Base-by-base conservation (phyloP, 37 sponge, comb jelly and placozoan species). In the Bolinopsis microptera region DNA sequence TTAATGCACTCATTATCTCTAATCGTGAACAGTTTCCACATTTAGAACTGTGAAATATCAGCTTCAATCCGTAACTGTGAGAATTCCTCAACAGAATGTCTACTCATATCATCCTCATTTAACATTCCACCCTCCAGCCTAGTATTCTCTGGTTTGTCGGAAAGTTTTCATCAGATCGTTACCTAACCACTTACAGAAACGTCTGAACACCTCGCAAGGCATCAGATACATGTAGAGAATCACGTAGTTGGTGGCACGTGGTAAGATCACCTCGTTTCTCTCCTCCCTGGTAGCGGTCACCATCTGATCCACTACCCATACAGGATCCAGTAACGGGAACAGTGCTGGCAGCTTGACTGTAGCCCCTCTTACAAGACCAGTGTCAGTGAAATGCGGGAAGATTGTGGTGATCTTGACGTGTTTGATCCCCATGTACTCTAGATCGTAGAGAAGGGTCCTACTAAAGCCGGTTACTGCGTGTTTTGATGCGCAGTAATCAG, bases 131-230 rank as follows among this genome's bases (percentile, higher is more conserved):
- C 61, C 9, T 48, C 61, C 61, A 48, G 61, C 13, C 13, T 48
- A 48, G 5, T 5, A 48, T 48, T 48, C 61, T n/a, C 90, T 13
- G 24, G 90, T 34, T 86, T 21, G 61, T n/a, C 26, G 41, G 35
- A 86, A 86, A 28, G 90, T 86, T 34, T 39, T 86, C 90, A 86
- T 86, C 48, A 86, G 48, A 39, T 86, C 90, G 39, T 86, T 86
- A 40, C 90, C 90, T n/a, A 86, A 48, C 26, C 34, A 38, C n/a
- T 28, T 86, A 40, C 90, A 86, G 1, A 86, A 39, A 3, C 25
- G 18, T 27, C 90, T 86, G 36, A 86, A 86, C 41, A 86, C 90
- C 26, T 41, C 61, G 35, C 90, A 34, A 13, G 34, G 38, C 90
- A 38, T 33, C n/a, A 86, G 27, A 18, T 41, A 86, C 31, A 24